Conservation (phyloP, 1,140 invertebrate species). For the Lepidurus packardi region DNA sequence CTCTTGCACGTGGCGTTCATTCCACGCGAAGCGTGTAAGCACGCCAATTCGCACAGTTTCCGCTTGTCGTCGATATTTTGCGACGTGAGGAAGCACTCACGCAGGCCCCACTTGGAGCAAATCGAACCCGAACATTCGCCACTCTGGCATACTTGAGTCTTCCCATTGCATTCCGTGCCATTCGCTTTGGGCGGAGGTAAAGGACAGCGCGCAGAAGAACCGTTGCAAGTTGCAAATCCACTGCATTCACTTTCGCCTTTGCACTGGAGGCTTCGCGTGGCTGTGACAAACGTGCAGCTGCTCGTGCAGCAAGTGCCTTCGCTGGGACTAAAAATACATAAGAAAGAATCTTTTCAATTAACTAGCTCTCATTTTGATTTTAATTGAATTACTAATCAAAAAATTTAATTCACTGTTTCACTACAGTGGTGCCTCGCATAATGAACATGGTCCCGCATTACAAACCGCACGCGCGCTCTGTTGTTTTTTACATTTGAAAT, state of each 20-base stretch:
- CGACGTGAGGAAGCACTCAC: slow-evolving; percentile 93
- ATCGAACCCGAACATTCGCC: slow-evolving; percentile 94
- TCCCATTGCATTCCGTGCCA: slow-evolving; percentile 78
- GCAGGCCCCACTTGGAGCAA: slow-evolving; percentile 87
- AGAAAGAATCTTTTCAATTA: no score
- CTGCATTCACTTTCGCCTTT: slow-evolving; percentile 83
- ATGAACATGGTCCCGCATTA: no score
- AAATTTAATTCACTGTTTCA: no score
- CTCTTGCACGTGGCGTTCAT: slow-evolving; percentile 69
- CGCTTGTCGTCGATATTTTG: slow-evolving; percentile 72
- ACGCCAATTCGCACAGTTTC: slow-evolving; percentile 91
- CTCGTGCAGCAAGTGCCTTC: slow-evolving; percentile 92
- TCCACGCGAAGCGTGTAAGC: slow-evolving; percentile 67
- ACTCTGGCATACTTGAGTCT: slow-evolving; percentile 76
- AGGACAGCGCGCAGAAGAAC: slow-evolving; percentile 79
- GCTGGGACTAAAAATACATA: slow-evolving; percentile 64
- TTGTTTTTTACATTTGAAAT: no score
- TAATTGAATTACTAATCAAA: no score
- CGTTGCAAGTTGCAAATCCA: slow-evolving; percentile 75
- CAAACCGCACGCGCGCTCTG: no score
- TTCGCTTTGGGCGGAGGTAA: slow-evolving; percentile 64
- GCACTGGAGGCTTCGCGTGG: slow-evolving; percentile 51
- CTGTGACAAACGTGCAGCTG: slow-evolving; percentile 70
- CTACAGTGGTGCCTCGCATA: no score
- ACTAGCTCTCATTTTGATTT: no score